Evolutionary conservation across 2,797 vertebrate genomes (phyloP).

Genomic region (Apogon hyalosoma): DNA sequence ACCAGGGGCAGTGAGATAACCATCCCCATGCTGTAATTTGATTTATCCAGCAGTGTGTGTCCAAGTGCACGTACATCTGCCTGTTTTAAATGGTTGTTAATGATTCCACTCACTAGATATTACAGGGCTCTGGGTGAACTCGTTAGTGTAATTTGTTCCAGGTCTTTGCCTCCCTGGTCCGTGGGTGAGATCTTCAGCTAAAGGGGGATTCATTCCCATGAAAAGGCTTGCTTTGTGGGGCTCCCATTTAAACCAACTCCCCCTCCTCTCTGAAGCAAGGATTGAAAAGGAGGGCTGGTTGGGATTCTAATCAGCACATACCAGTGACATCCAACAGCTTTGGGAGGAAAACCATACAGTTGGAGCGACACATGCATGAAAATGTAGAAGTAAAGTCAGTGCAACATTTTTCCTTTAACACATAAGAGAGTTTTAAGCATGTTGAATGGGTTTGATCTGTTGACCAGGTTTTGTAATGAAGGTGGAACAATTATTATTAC

Average conservation of each 20-base stretch:
- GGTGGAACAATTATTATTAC: no score
- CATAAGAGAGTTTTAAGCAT: neutral
- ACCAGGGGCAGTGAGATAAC: slow-evolving; percentile 14
- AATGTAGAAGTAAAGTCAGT: slow-evolving; percentile 18
- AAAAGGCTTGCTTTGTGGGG: slow-evolving; percentile 80
- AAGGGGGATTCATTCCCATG: slow-evolving; percentile 79
- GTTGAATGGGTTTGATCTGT: no score
- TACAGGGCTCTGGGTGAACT: slow-evolving; percentile 76
- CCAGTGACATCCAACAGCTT: slow-evolving; percentile 63
- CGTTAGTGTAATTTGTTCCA: slow-evolving; percentile 86
- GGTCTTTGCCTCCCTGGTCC: slow-evolving; percentile 75
- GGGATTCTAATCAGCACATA: slow-evolving; percentile 82
- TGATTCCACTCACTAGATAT: slow-evolving; percentile 64
- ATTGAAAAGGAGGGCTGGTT: slow-evolving; percentile 80
- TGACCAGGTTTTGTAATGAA: no score
- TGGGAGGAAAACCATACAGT: slow-evolving; percentile 53
- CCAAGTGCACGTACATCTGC: slow-evolving; percentile 42
- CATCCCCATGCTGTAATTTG: neutral
- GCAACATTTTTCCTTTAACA: neutral
- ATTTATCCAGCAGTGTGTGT: slow-evolving; percentile 36
- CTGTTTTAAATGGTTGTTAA: slow-evolving; percentile 58
- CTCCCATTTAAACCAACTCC: slow-evolving; percentile 67
- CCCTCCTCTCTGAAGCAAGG: slow-evolving; percentile 45
- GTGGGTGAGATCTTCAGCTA: slow-evolving; percentile 74
- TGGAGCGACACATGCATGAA: slow-evolving; percentile 24